Evolutionary conservation across 2,113 vertebrate species (phyloP).

Genomic region (Gorsachius goisagi): DNA sequence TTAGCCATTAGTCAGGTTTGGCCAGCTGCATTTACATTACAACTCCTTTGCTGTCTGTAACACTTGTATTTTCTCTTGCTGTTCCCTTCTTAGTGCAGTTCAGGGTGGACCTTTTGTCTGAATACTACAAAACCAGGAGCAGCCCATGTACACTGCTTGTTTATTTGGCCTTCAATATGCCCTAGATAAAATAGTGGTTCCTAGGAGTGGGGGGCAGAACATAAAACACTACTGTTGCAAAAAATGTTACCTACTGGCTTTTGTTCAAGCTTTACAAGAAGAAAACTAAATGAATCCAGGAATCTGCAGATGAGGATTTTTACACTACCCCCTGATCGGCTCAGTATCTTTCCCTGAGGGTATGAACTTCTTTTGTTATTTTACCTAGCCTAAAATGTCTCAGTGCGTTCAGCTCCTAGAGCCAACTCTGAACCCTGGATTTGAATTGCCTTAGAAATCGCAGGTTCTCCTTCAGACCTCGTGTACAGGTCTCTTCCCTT

Average conservation of each 20-base stretch:
- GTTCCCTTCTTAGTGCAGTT: not conserved
- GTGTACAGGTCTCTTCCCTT: not conserved
- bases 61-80: not conserved
- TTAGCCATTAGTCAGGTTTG: not conserved
- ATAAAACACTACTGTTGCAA: not conserved
- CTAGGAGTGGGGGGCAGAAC: not conserved
- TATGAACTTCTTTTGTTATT: not conserved
- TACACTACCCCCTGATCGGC: not conserved
- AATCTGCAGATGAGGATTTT: not conserved
- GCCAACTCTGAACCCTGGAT: not conserved
- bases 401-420: not conserved
- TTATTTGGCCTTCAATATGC: not conserved
- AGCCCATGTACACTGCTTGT: not conserved
- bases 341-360: not conserved
- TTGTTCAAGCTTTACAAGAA: not conserved
- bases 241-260: not conserved
- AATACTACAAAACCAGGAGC: not conserved
- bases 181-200: not conserved
- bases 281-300: not conserved
- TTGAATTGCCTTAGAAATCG: not conserved
- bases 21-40: not conserved
- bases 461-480: not conserved
- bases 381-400: not conserved
- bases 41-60: not conserved
- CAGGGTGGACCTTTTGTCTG: not conserved